Evolutionary conservation across 1,140 invertebrate species (phyloP).

Genomic region (Scaptomyza montana): DNA sequence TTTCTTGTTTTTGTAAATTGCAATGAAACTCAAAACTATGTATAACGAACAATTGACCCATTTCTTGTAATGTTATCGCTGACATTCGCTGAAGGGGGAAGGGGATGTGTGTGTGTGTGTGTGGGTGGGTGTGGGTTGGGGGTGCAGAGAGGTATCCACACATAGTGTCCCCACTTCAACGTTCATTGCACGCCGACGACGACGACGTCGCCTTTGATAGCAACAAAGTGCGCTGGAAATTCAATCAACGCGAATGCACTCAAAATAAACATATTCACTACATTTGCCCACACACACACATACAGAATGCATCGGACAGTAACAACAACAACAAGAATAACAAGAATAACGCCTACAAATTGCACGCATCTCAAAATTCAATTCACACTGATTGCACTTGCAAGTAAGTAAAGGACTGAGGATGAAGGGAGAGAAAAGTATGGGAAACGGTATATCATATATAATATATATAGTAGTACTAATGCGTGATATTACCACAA

Average conservation of each 20-base stretch:
- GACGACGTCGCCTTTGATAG: slow-evolving; percentile 14
- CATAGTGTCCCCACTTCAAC: neutral
- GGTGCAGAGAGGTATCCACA: neutral
- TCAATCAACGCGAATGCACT: slow-evolving; percentile 52
- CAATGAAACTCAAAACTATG: slow-evolving; percentile 47
- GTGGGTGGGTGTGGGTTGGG: neutral
- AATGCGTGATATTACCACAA: neutral
- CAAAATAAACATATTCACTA: slow-evolving; percentile 38
- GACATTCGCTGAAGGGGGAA: neutral
- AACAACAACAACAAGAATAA: slow-evolving; percentile 22
- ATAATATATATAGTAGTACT: neutral
- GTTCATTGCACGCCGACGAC: slow-evolving; percentile 6
- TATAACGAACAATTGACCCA: slow-evolving; percentile 60
- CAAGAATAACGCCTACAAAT: too few relatives aligned
- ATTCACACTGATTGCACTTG: slow-evolving; percentile 36
- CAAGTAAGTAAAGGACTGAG: neutral
- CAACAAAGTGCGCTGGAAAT: slow-evolving; percentile 33
- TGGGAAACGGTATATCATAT: neutral
- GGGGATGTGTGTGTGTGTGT: too few relatives aligned
- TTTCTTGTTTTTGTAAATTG: slow-evolving; percentile 35
- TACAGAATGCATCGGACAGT: slow-evolving; percentile 13
- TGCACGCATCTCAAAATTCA: slow-evolving; percentile 40
- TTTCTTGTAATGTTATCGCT: slow-evolving; percentile 33
- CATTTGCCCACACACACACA: slow-evolving; percentile 19
- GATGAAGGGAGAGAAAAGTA: too few relatives aligned